A percentile compares a stretch with the other conserved stretches of the same genome.
Conservation (phyloP, 2,113 vertebrate genomes). For the Scalopus aquaticus region DNA sequence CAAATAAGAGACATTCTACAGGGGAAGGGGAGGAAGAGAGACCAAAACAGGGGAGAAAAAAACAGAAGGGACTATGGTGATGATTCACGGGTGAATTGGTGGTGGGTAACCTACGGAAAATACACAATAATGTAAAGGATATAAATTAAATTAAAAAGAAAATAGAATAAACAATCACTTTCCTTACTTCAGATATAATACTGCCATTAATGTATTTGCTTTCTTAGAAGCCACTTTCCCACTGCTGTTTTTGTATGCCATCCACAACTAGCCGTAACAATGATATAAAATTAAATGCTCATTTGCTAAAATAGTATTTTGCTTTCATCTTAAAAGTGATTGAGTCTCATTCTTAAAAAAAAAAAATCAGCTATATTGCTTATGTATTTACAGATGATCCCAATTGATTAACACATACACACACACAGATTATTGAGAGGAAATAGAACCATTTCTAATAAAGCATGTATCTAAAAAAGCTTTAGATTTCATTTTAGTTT, state of each 20-base stretch:
- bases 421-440: background rate
- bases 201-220: background rate
- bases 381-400: background rate
- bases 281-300: constrained; percentile 5
- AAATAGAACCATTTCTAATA: background rate
- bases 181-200: background rate
- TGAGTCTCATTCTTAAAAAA: constrained; percentile 32
- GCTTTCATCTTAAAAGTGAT: background rate
- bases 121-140: no score
- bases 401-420: background rate
- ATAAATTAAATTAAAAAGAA: no score
- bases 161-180: background rate
- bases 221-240: background rate
- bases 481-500: constrained; percentile 14
- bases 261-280: background rate
- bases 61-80: no score
- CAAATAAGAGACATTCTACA: no score
- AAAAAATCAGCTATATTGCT: background rate
- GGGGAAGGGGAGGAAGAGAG: no score
- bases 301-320: constrained; percentile 10
- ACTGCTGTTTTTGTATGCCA: background rate
- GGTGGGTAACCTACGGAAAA: no score
- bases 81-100: no score
- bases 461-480: background rate
- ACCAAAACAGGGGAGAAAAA: no score